A percentile compares a stretch with the other conserved stretches of the same genome.
These are phyloP conservation scores for Apostichopus leukothele DNA, from an alignment of 53 echinoderm and acorn worm species.

Conservation along the genomic window DNA sequence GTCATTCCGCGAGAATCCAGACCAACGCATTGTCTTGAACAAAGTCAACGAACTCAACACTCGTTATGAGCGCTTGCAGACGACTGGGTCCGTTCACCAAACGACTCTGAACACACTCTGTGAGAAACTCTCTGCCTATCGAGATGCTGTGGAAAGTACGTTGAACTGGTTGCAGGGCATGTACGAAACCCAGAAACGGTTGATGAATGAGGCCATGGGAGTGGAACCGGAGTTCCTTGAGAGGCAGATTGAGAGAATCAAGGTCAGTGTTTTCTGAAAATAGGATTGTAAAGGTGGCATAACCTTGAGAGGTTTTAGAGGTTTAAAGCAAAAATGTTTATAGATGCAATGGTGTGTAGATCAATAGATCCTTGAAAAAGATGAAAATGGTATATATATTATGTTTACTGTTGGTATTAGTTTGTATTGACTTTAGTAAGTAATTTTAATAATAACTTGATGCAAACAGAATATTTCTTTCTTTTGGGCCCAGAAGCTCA, in stretches of 20 bases:
- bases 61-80: constrained; percentile 74
- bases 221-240: constrained; percentile 88
- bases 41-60: constrained; percentile 79
- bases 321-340: too few species aligned
- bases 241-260: constrained; percentile 89
- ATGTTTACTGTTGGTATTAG: too few species aligned
- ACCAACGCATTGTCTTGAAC: constrained; percentile 64
- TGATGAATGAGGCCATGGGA: constrained; percentile 79
- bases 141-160: constrained; percentile 67
- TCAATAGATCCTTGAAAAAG: too few species aligned
- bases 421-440: too few species aligned
- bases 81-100: constrained; percentile 59
- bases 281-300: too few species aligned
- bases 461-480: too few species aligned
- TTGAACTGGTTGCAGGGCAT: constrained; percentile 70
- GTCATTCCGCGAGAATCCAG: constrained; percentile 79
- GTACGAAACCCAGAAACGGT: constrained; percentile 77
- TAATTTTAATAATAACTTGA: neutral
- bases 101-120: constrained; percentile 71
- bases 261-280: constrained; percentile 47
- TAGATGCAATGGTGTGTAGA: too few species aligned
- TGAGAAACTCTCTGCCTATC: constrained; percentile 73
- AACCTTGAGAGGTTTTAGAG: too few species aligned
- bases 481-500: too few species aligned
- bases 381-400: too few species aligned